Base-by-base conservation (phyloP, 2,113 vertebrate genomes). In the Dasyurus viverrinus region DNA sequence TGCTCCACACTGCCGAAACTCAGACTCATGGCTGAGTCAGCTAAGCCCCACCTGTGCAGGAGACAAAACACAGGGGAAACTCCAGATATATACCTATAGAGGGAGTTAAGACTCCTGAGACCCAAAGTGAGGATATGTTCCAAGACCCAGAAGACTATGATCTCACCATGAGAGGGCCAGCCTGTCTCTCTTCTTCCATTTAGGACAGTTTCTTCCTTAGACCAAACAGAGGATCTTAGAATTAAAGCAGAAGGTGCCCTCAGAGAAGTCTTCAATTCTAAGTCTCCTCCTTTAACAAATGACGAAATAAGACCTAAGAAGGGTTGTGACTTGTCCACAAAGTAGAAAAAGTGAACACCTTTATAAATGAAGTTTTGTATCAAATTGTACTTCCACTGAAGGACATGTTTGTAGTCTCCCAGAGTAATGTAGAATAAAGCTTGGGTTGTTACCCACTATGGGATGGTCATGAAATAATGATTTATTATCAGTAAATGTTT, bases 1-100 rank as follows among this genome's bases (percentile, higher is more conserved):
- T 7, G n/a, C 92, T 54, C 91, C 92, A 30, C 27, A 30, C 53
- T 54, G 84, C 95, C 96, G 97, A 97, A 97, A 98, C 97, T 97
- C 92, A 93, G 91, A 97, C 96, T 97, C 97, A 97, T 7, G 0
- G 22, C 55, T 97, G 97, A 98, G 94, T 98, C 97, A 98, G 93
- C 89, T 55, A 2, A 16, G 25, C 93, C 54, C 11, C 47, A 92
- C 93, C 92, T 94, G 93, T 91, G 93, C 16, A 76, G 10, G 2
- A 19, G 54, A 26, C 11, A 26, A 94, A 91, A 47, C 2, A 26
- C 52, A 24, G 90, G 48, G 42, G 84, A 47, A 52, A 30, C 47
- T 4, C 0, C 22, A 91, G 90, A 90, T 12, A n/a, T 55, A 47
- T n/a, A 46, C 30, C 90, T 8, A 9, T 0, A 0, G 19, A 90